Base-by-base conservation (phyloP, 1,140 invertebrate genomes). In the Cecropterus lyciades region DNA sequence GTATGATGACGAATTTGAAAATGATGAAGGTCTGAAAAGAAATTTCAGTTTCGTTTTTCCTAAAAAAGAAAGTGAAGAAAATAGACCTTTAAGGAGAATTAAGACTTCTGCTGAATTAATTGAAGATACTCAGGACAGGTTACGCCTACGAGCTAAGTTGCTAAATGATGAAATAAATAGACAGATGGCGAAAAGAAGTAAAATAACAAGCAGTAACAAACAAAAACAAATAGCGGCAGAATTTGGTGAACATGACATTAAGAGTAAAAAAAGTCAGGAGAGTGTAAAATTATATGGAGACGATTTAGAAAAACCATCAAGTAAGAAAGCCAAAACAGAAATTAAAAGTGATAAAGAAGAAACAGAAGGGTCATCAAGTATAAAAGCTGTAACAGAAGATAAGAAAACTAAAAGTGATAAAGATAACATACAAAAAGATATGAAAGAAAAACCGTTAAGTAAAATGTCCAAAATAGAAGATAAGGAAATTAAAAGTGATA, bases 31-130 rank as follows among this genome's bases (percentile, higher is more conserved):
- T 30, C 3, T 30, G 16, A 52, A 30, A 11, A 52, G 70, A 52
- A 65, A 66, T 45, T 84, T 86, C 67, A 74, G 56, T 49, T 86
- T 74, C 57, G 63, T 70, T 68, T 86, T 86, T 67, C 79, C 72
- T 16, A 72, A 73, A 53, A 62, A 70, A 33, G 20, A 67, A 55
- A 70, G 30, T 24, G 46, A 51, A 13, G 64, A 65, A 59, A 64
- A 37, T 8, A 62, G 67, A 52, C 11, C 42, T 43, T n/a, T 62
- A 11, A 59, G 52, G 65, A 65, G 43, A 33, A 37, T 40, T 13
- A 72, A 74, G 48, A 84, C 73, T 67, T 84, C 84, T 10, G 71
- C 75, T n/a, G 84, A 86, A 65, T 65, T 86, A 56, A 83, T 86
- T 27, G 74, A 69, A 72, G 75, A 78, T 40, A 77, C 73, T 13